phyloP scores from a whole-genome alignment of 2,113 vertebrate species.

The Vidua chalybeata region DNA sequence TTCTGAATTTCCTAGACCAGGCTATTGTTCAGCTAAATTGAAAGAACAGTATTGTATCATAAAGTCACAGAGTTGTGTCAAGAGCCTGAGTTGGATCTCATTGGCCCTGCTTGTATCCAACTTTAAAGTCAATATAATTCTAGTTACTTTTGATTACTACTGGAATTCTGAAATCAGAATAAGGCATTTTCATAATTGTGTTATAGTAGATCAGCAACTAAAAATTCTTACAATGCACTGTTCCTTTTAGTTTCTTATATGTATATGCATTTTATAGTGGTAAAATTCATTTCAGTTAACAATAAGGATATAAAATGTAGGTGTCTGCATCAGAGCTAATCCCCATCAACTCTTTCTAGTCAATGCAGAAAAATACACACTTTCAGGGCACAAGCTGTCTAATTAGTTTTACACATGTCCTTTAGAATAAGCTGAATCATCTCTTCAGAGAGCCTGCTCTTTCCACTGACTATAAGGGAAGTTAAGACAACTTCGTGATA shows the following conservation, averaged over 20 bases:
- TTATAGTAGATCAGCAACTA: neutral
- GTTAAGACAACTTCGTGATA: neutral
- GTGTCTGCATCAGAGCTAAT: neutral
- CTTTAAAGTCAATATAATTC: neutral
- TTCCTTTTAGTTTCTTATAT: neutral
- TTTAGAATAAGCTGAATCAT: conserved; percentile 32
- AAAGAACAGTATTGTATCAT: neutral
- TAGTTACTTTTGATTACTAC: neutral
- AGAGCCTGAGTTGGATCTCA: neutral
- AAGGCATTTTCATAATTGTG: neutral
- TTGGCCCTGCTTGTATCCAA: neutral
- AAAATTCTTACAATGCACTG: neutral
- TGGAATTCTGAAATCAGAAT: neutral
- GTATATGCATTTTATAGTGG: neutral
- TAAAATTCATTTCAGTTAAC: neutral
- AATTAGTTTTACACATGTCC: conserved; percentile 5
- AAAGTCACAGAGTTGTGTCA: neutral
- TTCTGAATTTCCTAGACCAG: neutral
- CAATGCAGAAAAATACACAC: neutral
- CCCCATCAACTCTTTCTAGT: neutral
- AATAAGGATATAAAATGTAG: neutral
- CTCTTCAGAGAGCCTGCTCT: neutral
- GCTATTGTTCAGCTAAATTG: neutral
- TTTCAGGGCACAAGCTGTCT: conserved; percentile 29
- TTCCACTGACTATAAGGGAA: neutral